These are phyloP conservation scores for Gallinago jamesoni DNA, from an alignment of 2,113 vertebrate species.

Conservation along the genomic window DNA sequence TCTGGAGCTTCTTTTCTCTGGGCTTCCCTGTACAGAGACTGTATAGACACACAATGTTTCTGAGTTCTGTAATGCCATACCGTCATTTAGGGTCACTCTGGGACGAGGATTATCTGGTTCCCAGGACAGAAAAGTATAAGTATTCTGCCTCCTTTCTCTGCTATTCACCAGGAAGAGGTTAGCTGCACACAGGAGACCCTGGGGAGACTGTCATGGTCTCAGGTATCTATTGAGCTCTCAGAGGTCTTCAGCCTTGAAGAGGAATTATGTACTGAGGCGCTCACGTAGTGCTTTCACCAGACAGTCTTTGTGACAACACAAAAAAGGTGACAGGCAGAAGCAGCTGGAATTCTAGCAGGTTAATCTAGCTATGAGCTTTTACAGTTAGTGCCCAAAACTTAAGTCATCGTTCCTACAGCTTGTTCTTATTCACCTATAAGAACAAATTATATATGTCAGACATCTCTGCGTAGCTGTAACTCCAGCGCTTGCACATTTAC, in stretches of 20 bases:
- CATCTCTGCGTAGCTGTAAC: neutral
- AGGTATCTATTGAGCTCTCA: neutral
- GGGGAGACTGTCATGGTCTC: neutral
- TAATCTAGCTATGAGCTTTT: neutral
- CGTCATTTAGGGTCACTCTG: neutral
- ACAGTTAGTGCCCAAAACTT: neutral
- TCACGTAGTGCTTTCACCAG: neutral
- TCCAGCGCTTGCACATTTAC: neutral
- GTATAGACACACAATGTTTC: neutral
- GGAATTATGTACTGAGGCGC: neutral
- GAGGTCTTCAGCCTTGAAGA: neutral
- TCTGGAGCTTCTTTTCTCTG: neutral
- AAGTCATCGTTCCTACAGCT: neutral
- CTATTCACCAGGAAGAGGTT: neutral
- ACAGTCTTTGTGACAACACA: neutral
- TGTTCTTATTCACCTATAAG: neutral
- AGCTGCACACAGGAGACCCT: neutral
- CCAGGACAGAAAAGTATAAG: rapidly evolving
- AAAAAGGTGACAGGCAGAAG: neutral
- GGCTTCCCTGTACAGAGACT: neutral
- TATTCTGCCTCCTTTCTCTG: neutral
- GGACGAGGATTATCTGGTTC: neutral
- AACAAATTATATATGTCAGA: neutral
- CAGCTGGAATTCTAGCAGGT: neutral
- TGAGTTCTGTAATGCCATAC: neutral